Percentiles rank a stretch among this genome's conserved stretches.
These are phyloP conservation scores for Coracopsis vasa DNA, from an alignment of 2,113 vertebrate genomes.

Conservation along the genomic window DNA sequence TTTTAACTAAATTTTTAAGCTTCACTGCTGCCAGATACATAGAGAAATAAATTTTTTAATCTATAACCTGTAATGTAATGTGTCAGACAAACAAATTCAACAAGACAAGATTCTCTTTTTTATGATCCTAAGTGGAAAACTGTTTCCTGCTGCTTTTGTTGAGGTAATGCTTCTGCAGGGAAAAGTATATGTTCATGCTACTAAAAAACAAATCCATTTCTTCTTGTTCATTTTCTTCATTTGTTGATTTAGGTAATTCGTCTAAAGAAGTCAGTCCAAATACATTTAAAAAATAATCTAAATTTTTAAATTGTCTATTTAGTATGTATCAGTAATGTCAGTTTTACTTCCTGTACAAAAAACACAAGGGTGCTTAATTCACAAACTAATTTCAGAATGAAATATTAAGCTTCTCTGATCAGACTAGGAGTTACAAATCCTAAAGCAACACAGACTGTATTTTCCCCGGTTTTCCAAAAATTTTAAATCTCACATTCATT, in stretches of 20 bases:
- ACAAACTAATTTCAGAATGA: not conserved
- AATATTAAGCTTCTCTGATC: not conserved
- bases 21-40: not conserved
- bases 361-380: rapidly evolving
- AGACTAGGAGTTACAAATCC: not conserved
- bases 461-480: rapidly evolving
- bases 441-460: rapidly evolving
- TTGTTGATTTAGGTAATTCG: no score
- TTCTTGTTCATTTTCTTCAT: no score
- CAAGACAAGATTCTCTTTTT: slow-evolving; percentile 34
- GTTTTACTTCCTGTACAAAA: not conserved
- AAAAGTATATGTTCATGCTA: slow-evolving; percentile 21
- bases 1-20: not conserved
- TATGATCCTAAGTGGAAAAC: slow-evolving; percentile 38
- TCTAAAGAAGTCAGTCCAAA: no score
- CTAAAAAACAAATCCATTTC: not conserved
- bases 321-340: not conserved
- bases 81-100: not conserved
- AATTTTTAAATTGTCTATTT: not conserved
- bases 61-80: not conserved
- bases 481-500: not conserved
- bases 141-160: slow-evolving; percentile 47
- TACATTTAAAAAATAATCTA: rapidly evolving
- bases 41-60: not conserved
- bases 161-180: slow-evolving; percentile 20